Conservation (phyloP, 2,888 invertebrate species). For the Tromatobia lineatoria region DNA sequence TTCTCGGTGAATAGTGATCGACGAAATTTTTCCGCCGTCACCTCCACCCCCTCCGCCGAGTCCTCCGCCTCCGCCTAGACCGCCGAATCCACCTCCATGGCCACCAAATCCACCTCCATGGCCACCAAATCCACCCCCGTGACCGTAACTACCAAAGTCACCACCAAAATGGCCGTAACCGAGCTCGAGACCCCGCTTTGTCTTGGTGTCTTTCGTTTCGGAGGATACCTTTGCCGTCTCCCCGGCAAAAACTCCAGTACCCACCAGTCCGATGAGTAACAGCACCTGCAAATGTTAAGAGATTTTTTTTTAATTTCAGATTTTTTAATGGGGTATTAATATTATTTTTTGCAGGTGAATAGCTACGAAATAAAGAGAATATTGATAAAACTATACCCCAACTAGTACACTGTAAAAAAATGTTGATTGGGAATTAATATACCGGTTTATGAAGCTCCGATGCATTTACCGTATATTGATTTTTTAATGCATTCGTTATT, state of each 20-base stretch:
- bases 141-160: constrained; percentile 65
- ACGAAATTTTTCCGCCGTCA: constrained; percentile 78
- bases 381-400: too few relatives aligned
- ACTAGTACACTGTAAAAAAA: too few relatives aligned
- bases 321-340: too few relatives aligned
- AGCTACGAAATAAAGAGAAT: too few relatives aligned
- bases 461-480: too few relatives aligned
- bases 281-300: constrained; percentile 73
- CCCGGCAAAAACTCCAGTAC: constrained; percentile 71
- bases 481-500: too few relatives aligned
- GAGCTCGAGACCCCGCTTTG: constrained; percentile 81
- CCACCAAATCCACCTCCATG: constrained; percentile 65
- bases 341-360: too few relatives aligned
- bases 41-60: constrained; percentile 71
- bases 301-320: not conserved
- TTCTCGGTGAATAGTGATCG: constrained; percentile 81
- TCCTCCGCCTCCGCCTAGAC: constrained; percentile 69
- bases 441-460: too few relatives aligned
- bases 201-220: constrained; percentile 73
- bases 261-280: constrained; percentile 75
- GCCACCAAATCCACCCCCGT: constrained; percentile 38
- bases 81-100: constrained; percentile 65
- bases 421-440: too few relatives aligned
- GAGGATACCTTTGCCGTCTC: constrained; percentile 65
- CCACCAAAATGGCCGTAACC: constrained; percentile 72